phyloP scores from a whole-genome alignment of 92 coral and sea anemone species.

The Palythoa caribaeorum region DNA sequence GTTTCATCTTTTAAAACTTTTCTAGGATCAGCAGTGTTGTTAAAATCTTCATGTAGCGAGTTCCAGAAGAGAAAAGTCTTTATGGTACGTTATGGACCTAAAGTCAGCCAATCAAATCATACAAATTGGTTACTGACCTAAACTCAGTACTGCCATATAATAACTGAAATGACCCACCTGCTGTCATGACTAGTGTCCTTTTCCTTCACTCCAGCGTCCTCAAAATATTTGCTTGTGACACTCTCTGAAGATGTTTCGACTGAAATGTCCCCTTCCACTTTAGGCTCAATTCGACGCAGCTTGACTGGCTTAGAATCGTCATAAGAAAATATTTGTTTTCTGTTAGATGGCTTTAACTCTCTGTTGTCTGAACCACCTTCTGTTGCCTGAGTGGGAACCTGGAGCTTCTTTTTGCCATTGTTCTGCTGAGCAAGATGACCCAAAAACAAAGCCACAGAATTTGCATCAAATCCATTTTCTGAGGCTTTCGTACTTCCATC shows the following conservation, averaged over 20 bases:
- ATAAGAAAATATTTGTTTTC: not conserved
- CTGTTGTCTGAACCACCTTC: not conserved
- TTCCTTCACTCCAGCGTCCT: not conserved
- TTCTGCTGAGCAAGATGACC: slow-evolving; percentile 89
- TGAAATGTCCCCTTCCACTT: slow-evolving; percentile 47
- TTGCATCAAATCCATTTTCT: slow-evolving; percentile 79
- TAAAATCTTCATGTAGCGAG: too few species aligned
- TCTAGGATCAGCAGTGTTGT: too few species aligned
- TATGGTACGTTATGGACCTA: too few species aligned
- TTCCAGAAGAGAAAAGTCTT: too few species aligned
- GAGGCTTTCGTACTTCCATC: slow-evolving; percentile 43
- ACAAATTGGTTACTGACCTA: too few species aligned
- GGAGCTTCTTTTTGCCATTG: slow-evolving; percentile 76
- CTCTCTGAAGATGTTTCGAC: slow-evolving; percentile 54
- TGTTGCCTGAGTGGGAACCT: not conserved
- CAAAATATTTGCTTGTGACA: slow-evolving; percentile 1
- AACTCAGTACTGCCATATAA: not conserved
- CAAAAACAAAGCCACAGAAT: slow-evolving; percentile 90
- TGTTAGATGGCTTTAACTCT: slow-evolving; percentile 8
- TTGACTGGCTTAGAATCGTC: slow-evolving; percentile 64
- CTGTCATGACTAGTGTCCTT: slow-evolving; percentile 22
- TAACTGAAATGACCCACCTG: not conserved
- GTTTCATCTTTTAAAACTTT: too few species aligned
- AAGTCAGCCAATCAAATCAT: too few species aligned
- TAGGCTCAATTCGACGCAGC: slow-evolving; percentile 85